Evolutionary conservation across 2,113 vertebrate species (phyloP).

Genomic region (Syrrhaptes paradoxus): DNA sequence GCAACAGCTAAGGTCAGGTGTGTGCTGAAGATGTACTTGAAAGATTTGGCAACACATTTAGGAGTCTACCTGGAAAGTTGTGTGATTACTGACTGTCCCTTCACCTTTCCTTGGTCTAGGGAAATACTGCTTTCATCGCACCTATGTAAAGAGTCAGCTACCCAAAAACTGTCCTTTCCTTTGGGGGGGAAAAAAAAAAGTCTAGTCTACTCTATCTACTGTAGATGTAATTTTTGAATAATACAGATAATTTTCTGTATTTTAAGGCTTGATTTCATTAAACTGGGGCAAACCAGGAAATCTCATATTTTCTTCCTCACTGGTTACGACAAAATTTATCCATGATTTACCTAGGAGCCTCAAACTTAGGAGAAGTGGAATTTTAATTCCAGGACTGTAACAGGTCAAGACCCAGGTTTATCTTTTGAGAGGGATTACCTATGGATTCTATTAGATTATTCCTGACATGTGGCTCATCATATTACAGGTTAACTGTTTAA

Average conservation of each 20-base stretch:
- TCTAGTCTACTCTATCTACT: background rate
- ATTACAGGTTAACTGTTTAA: conserved; percentile 48
- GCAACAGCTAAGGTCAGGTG: background rate
- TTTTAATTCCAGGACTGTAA: conserved; percentile 1
- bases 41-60: background rate
- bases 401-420: conserved; percentile 24
- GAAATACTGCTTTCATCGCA: background rate
- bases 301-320: background rate
- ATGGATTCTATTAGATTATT: conserved; percentile 27
- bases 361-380: background rate
- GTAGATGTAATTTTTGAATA: background rate
- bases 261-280: background rate
- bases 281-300: background rate
- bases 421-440: conserved; percentile 36
- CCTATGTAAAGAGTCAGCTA: background rate
- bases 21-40: background rate
- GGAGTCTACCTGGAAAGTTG: background rate
- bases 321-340: background rate
- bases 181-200: accelerated
- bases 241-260: background rate
- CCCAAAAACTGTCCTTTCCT: background rate
- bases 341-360: background rate
- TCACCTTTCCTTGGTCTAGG: background rate
- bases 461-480: conserved; percentile 15
- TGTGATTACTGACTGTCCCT: background rate